Evolutionary conservation across 1,140 invertebrate genomes (phyloP).

Genomic region (Pissodes strobi): DNA sequence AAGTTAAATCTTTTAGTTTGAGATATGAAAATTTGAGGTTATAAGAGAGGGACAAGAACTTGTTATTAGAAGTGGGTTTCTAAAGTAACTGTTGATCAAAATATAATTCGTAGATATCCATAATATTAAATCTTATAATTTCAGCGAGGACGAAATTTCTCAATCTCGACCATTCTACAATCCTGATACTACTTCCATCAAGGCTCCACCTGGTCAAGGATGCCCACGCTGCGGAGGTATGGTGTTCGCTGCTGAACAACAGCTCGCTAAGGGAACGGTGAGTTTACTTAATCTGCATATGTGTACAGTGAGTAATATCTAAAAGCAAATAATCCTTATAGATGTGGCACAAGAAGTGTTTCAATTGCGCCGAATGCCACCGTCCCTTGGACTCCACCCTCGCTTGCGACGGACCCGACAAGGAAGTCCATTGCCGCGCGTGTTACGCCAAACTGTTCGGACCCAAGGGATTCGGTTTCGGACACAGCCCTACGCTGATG

Average conservation of each 20-base stretch:
- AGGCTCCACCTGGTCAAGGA: slow-evolving; percentile 83
- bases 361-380: slow-evolving; percentile 90
- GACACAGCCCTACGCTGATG: slow-evolving; percentile 82
- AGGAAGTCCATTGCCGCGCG: slow-evolving; percentile 84
- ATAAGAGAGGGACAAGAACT: no score
- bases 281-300: slow-evolving; percentile 55
- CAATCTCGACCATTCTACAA: slow-evolving; percentile 75
- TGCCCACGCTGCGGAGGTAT: slow-evolving; percentile 90
- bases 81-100: no score
- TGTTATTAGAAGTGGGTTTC: no score
- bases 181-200: slow-evolving; percentile 85
- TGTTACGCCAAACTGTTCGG: slow-evolving; percentile 90
- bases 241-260: slow-evolving; percentile 93
- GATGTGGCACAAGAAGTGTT: slow-evolving; percentile 96
- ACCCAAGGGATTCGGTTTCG: slow-evolving; percentile 88
- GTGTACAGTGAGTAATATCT: no score
- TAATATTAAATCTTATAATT: slow-evolving; percentile 2
- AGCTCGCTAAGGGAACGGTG: slow-evolving; percentile 87
- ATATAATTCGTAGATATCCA: background rate
- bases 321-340: no score
- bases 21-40: no score
- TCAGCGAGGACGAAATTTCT: slow-evolving; percentile 81
- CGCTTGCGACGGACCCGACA: slow-evolving; percentile 86
- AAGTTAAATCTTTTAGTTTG: slow-evolving; percentile 60
- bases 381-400: slow-evolving; percentile 91